Percentiles rank a stretch among this genome's conserved stretches.
Evolutionary conservation across 2,797 vertebrate genomes (phyloP).

Genomic region (Oreochromis grahami): DNA sequence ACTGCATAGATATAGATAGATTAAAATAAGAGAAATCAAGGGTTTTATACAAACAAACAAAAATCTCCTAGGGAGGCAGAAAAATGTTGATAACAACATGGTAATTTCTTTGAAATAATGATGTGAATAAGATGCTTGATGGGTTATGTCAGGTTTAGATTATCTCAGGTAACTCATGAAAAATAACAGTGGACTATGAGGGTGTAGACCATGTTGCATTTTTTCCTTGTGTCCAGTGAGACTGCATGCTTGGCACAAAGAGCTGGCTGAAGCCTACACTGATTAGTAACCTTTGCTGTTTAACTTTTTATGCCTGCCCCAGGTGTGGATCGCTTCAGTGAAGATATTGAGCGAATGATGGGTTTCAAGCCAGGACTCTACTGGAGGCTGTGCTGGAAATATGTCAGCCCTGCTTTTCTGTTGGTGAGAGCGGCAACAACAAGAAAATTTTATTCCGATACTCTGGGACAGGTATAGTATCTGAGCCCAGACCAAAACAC

Average conservation of each 20-base stretch:
- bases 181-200: background rate
- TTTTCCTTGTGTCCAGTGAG: background rate
- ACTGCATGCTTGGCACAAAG: background rate
- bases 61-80: background rate
- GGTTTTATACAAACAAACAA: background rate
- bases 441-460: background rate
- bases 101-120: background rate
- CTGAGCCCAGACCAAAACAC: background rate
- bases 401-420: conserved; percentile 93
- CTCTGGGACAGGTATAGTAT: background rate
- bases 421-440: conserved; percentile 77
- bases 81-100: background rate
- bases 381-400: conserved; percentile 99
- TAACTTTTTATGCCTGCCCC: conserved; percentile 9
- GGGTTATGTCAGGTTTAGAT: background rate
- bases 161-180: background rate
- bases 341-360: conserved; percentile 97
- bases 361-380: conserved; percentile 98
- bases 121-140: background rate
- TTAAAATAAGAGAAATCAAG: background rate
- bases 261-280: background rate
- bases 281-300: background rate
- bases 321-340: conserved; percentile 98
- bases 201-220: background rate
- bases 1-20: background rate